phyloP scores from a whole-genome alignment of 2,113 vertebrate genomes.

The Sminthopsis crassicaudata region DNA sequence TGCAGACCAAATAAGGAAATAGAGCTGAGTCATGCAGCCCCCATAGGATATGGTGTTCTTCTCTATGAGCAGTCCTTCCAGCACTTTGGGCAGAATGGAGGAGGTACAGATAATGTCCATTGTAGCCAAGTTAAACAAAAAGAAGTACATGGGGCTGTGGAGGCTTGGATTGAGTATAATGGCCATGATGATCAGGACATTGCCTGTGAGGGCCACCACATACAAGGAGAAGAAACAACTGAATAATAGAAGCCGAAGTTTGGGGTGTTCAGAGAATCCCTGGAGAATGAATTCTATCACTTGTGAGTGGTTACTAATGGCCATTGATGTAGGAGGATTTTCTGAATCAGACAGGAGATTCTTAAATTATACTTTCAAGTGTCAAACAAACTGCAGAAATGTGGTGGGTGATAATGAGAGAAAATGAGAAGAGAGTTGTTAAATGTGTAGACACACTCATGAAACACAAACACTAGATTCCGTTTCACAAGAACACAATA shows the following conservation, averaged over 20 bases:
- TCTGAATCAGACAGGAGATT: not conserved
- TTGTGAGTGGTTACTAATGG: slow-evolving; percentile 49
- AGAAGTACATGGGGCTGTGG: slow-evolving; percentile 54
- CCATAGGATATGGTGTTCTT: slow-evolving; percentile 31
- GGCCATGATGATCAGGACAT: slow-evolving; percentile 65
- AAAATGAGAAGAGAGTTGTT: no score
- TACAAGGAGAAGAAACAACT: slow-evolving; percentile 60
- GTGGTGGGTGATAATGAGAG: not conserved
- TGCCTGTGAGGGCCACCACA: slow-evolving; percentile 53
- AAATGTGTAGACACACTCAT: no score
- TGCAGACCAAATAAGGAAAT: slow-evolving; percentile 41
- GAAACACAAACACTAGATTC: no score
- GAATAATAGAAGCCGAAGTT: slow-evolving; percentile 39
- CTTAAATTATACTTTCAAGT: not conserved
- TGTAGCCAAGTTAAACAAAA: slow-evolving; percentile 50
- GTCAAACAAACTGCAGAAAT: not conserved
- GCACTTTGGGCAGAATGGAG: slow-evolving; percentile 32
- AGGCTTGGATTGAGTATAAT: slow-evolving; percentile 52
- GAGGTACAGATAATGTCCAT: slow-evolving; percentile 43
- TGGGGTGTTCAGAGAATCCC: slow-evolving; percentile 66
- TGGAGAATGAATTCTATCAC: slow-evolving; percentile 64
- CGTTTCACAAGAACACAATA: no score
- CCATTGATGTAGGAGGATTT: not conserved
- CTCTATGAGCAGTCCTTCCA: not conserved
- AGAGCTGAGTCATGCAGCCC: slow-evolving; percentile 41